Evolutionary conservation across 2,797 vertebrate genomes (phyloP), one percentile per base, ranked within the genome.

Genomic region (Lerista edwardsae): DNA sequence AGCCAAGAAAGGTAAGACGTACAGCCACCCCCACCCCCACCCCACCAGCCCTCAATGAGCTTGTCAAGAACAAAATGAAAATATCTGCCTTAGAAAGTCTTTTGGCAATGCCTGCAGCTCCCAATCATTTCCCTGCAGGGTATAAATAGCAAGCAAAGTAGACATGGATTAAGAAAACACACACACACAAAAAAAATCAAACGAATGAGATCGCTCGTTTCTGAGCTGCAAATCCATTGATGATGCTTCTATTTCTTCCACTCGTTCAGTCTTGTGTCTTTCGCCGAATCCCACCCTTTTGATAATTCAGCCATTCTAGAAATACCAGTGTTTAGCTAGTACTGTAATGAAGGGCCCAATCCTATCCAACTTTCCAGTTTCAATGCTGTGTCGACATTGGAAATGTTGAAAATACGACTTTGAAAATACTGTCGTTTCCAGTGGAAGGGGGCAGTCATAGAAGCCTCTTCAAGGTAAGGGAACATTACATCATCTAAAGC

Each of bases 81-180:
- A 88, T 91, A 84, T 80, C 80, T 21, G 17, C 67, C 80, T 71
- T 75, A 78, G 84, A n/a, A 90, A 86, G 11, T 79, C 73, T 91
- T 88, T 64, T 92, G 74, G 83, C 67, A 86, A 80, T 36, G 44
- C 85, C 82, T 91, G 69, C 73, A 93, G 67, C 83, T 93, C 86
- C 68, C 67, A 94, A 85, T 87, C 80, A 89, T 89, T 95, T 93
- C 72, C 78, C 82, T 89, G 79, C 87, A 87, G 75, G 84, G 83
- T 86, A 93, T 88, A 94, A 94, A 94, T 86, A 91, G 90, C 82
- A 91, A 93, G n/a, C 59, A 73, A 80, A 93, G 51, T 9, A 92
- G 74, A 83, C 84, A 34, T 0, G 8, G 84, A 90, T 39, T 83
- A 84, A 92, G 47, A 90, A 88, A 84, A 87, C n/a, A n/a, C n/a